Evolutionary conservation across 2,888 invertebrate species (phyloP), one percentile per base, ranked within the genome.

Genomic region (Urechis unicinctus): DNA sequence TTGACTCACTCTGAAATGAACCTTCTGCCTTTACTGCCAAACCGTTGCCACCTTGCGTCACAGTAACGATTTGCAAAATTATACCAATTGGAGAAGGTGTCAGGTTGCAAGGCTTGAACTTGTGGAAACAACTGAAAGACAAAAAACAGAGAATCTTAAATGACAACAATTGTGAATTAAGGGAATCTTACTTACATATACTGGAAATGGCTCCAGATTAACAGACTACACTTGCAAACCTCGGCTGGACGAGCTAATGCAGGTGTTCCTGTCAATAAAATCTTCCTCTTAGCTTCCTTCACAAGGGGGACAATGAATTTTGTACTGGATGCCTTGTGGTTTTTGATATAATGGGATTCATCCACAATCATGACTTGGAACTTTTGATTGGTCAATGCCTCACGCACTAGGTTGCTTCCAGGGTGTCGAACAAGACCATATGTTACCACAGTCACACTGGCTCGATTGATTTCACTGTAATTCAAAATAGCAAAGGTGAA

Each of bases 181-280:
- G n/a, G n/a, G n/a, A n/a, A n/a, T n/a, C n/a, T n/a, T n/a, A 5
- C 13, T 50, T 52, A 17, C 6, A 43, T 43, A 21, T 43, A n/a
- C 9, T 9, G 13, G 9, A 22, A 9, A 48, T 26, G 26, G 13
- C 9, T 26, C 9, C 5, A 22, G 9, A 22, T 17, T 26, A 9
- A 22, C 6, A 24, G 21, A n/a, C 46, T 22, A 25, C 43, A 3
- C 25, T 43, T 52, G 25, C 29, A 52, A 25, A 74, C 74, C 69
- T 75, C 75, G 3, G 69, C 69, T n/a, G 75, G 75, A 55, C 68
- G 64, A 21, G 73, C 62, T 22, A 75, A 55, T 1, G 75, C 74
- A n/a, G 75, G 75, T 0, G 75, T 75, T 3, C 75, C 75, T 9
- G 74, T 73, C 52, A 75, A 60, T 25, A 75, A 62, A 30, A 75